Percentiles rank a stretch among this genome's conserved stretches.
These are phyloP conservation scores for Chunga burmeisteri DNA, from an alignment of 2,113 vertebrate species.

Conservation along the genomic window DNA sequence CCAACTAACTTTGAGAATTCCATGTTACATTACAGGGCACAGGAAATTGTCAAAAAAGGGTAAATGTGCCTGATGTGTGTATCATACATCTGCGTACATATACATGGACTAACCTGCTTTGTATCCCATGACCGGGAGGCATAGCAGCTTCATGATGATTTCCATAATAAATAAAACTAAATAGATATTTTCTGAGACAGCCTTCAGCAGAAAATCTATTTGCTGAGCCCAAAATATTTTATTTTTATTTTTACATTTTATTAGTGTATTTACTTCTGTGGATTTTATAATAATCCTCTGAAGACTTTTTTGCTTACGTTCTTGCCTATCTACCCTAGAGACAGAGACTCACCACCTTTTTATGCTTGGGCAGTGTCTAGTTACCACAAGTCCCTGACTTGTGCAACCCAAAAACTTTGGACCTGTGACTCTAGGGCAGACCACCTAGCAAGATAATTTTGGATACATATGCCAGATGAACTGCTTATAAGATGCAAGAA, in stretches of 20 bases:
- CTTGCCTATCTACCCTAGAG: background rate
- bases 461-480: background rate
- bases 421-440: background rate
- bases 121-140: background rate
- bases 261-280: background rate
- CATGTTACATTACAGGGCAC: background rate
- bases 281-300: background rate
- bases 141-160: background rate
- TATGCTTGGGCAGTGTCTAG: rapidly evolving
- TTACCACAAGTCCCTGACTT: background rate
- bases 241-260: background rate
- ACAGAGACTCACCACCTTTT: background rate
- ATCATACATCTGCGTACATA: background rate
- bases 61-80: background rate
- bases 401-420: background rate
- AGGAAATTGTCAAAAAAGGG: background rate
- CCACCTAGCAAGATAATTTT: background rate
- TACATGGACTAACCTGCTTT: background rate
- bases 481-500: background rate
- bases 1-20: background rate
- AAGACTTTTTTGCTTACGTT: background rate
- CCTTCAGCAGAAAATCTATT: background rate
- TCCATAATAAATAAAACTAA: background rate
- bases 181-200: background rate
- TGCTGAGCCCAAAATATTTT: background rate